phyloP scores from a whole-genome alignment of 2,797 vertebrate species.

The Miichthys miiuy region DNA sequence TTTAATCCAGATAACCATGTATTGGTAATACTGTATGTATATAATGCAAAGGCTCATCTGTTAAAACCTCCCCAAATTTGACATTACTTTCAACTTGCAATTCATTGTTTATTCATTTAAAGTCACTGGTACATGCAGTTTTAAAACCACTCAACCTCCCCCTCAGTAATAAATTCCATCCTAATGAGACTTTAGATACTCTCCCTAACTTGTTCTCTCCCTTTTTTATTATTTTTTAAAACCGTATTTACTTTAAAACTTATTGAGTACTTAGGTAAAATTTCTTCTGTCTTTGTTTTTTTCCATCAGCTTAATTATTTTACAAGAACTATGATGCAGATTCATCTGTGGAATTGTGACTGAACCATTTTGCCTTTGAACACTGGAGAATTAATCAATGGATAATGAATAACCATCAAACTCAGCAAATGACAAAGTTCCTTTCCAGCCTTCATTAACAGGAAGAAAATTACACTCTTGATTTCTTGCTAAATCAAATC shows the following conservation, averaged over 20 bases:
- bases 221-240: background rate
- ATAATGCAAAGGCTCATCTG: background rate
- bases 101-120: background rate
- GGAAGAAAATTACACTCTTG: background rate
- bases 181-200: background rate
- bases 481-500: slow-evolving; percentile 1
- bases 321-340: background rate
- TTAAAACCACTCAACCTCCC: background rate
- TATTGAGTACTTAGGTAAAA: background rate
- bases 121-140: background rate
- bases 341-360: background rate
- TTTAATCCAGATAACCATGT: background rate
- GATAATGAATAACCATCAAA: slow-evolving; percentile 20
- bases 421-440: background rate
- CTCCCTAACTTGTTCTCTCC: background rate
- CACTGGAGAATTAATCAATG: background rate
- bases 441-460: background rate
- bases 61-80: background rate
- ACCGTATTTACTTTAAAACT: background rate
- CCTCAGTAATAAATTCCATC: background rate
- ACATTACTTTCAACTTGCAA: background rate
- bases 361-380: background rate
- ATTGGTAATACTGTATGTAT: background rate
- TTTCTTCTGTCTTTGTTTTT: background rate
- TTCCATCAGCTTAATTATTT: background rate